Evolutionary conservation across 1,140 invertebrate species (phyloP).

Genomic region (Lepeophtheirus salmonis): DNA sequence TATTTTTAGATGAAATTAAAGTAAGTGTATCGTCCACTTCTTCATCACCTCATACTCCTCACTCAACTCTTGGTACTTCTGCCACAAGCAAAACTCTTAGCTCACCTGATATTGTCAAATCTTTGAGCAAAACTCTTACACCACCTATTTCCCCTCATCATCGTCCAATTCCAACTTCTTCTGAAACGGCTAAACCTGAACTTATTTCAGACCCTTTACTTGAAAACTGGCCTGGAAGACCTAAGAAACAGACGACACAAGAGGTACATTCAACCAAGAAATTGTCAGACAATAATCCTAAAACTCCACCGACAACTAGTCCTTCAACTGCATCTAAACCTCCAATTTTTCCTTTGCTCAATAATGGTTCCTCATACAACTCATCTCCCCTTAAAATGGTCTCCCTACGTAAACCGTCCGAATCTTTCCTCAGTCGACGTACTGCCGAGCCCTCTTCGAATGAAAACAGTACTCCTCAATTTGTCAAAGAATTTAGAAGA

Average conservation of each 20-base stretch:
- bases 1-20: background rate
- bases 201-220: background rate
- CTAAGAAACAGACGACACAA: background rate
- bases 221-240: slow-evolving; percentile 3
- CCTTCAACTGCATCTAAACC: background rate
- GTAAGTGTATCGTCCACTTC: background rate
- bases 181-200: background rate
- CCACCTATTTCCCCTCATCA: background rate
- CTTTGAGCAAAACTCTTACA: background rate
- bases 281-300: background rate
- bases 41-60: background rate
- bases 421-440: background rate
- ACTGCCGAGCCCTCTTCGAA: too few relatives aligned
- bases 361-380: background rate
- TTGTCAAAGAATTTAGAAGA: background rate
- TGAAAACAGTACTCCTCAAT: background rate
- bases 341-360: slow-evolving; percentile 3
- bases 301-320: background rate
- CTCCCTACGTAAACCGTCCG: background rate
- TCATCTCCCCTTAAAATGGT: background rate
- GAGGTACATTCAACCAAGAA: background rate
- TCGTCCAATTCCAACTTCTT: background rate
- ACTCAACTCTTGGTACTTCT: background rate
- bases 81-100: background rate
- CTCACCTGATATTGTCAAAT: slow-evolving; percentile 1